Conservation (phyloP, 2,797 vertebrate genomes). For the Pseudopleuronectes americanus region DNA sequence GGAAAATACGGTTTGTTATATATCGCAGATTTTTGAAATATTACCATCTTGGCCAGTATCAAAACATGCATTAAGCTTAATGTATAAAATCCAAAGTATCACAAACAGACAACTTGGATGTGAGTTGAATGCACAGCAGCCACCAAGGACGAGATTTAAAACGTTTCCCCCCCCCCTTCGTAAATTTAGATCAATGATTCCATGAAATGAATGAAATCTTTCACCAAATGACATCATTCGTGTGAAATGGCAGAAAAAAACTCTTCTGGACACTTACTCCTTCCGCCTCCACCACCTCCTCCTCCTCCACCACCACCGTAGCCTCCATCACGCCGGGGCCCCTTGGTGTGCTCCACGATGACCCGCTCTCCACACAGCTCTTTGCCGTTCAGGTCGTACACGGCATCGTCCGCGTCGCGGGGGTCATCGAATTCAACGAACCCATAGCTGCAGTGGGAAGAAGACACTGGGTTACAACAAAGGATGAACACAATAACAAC, state of each 20-base stretch:
- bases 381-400: constrained; percentile 96
- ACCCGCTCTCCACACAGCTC: constrained; percentile 96
- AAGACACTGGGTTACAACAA: neutral
- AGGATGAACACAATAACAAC: neutral
- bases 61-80: too few relatives aligned
- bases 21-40: too few relatives aligned
- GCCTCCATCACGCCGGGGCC: constrained; percentile 92
- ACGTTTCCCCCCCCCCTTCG: constrained; percentile 14
- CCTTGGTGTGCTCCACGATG: constrained; percentile 96
- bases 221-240: constrained; percentile 33
- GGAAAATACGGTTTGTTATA: too few relatives aligned
- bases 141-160: constrained; percentile 71
- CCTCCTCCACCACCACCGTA: constrained; percentile 78
- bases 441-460: constrained; percentile 85
- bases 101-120: neutral
- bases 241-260: neutral
- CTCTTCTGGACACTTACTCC: constrained; percentile 88
- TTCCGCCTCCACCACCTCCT: constrained; percentile 60
- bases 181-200: constrained; percentile 31
- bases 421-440: constrained; percentile 98
- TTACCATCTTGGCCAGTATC: too few relatives aligned
- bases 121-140: constrained; percentile 69
- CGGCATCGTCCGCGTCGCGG: constrained; percentile 95
- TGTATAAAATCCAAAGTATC: too few relatives aligned
- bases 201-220: constrained; percentile 47